phyloP scores from a whole-genome alignment of 1,140 invertebrate genomes.

The Chionoecetes opilio region DNA sequence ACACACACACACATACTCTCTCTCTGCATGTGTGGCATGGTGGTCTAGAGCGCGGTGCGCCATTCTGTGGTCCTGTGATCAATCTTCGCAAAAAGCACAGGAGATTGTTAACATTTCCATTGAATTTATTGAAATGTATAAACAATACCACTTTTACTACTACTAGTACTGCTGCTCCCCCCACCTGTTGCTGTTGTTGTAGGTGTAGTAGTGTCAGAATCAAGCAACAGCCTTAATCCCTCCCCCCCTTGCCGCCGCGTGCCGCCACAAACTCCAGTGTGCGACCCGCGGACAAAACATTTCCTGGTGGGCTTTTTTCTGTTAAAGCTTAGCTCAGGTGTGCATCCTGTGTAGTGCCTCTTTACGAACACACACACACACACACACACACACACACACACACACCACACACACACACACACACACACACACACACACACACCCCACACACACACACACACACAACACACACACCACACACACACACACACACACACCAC shows the following conservation, averaged over 20 bases:
- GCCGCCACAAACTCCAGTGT: not conserved
- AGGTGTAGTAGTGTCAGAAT: not conserved
- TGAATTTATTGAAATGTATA: too few species aligned
- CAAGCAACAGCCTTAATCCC: not conserved
- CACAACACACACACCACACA: too few species aligned
- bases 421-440: too few species aligned
- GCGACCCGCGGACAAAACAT: not conserved
- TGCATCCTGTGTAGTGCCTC: not conserved
- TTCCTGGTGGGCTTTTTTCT: not conserved
- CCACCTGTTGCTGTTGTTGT: not conserved
- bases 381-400: constrained; percentile 18
- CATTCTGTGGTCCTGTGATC: too few species aligned
- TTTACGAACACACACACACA: not conserved
- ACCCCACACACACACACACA: too few species aligned
- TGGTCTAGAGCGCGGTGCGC: too few species aligned
- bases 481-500: too few species aligned
- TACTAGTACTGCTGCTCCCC: not conserved
- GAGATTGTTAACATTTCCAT: too few species aligned
- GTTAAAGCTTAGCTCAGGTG: not conserved
- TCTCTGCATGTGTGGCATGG: too few species aligned
- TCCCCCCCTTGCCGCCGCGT: not conserved
- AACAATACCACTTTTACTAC: not conserved
- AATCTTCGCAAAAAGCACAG: too few species aligned
- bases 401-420: not conserved
- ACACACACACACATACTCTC: too few species aligned